Conservation (phyloP, 1,140 invertebrate species). For the Procambarus clarkii region DNA sequence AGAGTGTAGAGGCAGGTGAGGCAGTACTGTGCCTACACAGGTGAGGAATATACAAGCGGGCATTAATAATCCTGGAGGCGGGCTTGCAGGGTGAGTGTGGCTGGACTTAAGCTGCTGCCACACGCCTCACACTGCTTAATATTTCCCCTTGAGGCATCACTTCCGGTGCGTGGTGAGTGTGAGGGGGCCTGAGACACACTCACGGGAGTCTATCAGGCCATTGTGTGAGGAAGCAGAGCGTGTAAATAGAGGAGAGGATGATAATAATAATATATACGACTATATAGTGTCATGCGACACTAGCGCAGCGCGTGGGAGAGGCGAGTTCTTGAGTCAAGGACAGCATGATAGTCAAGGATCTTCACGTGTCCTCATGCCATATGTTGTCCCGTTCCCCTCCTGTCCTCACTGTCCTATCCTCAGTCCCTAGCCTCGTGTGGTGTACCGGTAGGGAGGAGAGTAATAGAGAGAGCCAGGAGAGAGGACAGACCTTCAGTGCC, state of each 20-base stretch:
- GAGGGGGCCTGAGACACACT: no score
- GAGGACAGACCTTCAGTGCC: background rate
- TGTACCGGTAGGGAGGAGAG: background rate
- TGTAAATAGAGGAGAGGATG: background rate
- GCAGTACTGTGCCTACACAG: background rate
- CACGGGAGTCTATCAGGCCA: background rate
- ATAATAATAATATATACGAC: background rate
- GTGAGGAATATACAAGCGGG: background rate
- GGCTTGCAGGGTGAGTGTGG: conserved; percentile 12
- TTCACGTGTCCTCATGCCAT: background rate
- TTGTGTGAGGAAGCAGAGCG: background rate
- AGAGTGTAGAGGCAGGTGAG: no score
- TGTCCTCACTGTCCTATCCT: background rate
- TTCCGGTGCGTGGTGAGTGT: no score
- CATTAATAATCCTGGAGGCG: background rate
- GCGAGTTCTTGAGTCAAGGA: conserved; percentile 30
- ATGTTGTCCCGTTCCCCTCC: conserved; percentile 15
- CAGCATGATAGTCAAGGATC: background rate
- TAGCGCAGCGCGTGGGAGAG: conserved; percentile 10
- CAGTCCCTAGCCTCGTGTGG: background rate
- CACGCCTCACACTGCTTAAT: background rate
- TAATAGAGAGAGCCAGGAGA: background rate
- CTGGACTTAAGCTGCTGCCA: background rate
- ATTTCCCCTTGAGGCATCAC: no score
- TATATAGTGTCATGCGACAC: conserved; percentile 17